These are phyloP conservation scores for Pseudomugil tenellus DNA, from an alignment of 2,797 vertebrate genomes.

Conservation along the genomic window DNA sequence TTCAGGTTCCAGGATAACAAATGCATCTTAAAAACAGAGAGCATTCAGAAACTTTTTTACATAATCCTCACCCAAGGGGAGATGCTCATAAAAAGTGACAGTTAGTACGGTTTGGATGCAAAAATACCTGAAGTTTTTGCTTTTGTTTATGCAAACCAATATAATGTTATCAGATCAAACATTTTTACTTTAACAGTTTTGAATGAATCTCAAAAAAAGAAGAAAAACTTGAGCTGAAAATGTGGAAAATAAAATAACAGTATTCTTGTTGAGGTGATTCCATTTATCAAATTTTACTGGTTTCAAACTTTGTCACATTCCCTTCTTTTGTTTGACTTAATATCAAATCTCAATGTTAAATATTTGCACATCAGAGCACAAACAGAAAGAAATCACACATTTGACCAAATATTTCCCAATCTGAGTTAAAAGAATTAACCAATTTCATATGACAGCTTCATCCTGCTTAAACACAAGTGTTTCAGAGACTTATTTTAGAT, in stretches of 20 bases:
- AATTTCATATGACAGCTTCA: not conserved
- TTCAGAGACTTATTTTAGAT: not conserved
- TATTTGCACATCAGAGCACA: not conserved
- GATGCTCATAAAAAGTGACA: not conserved
- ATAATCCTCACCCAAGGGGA: not conserved
- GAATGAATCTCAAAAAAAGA: not conserved
- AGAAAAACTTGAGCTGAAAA: not conserved
- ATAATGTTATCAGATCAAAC: no score
- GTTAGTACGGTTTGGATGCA: not conserved
- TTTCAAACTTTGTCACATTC: not conserved
- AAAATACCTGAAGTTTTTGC: not conserved
- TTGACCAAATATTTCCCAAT: not conserved
- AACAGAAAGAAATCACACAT: not conserved
- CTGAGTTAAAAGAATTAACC: not conserved
- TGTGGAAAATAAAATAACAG: not conserved
- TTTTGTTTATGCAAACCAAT: not conserved
- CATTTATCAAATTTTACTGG: not conserved
- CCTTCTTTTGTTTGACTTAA: not conserved
- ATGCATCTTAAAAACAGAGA: conserved; percentile 1
- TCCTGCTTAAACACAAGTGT: not conserved
- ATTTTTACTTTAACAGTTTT: not conserved
- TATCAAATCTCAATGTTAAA: not conserved
- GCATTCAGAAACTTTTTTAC: not conserved
- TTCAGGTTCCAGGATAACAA: not conserved
- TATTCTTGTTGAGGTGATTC: not conserved